phyloP scores from a whole-genome alignment of 2,113 vertebrate genomes.

The Ondatra zibethicus region DNA sequence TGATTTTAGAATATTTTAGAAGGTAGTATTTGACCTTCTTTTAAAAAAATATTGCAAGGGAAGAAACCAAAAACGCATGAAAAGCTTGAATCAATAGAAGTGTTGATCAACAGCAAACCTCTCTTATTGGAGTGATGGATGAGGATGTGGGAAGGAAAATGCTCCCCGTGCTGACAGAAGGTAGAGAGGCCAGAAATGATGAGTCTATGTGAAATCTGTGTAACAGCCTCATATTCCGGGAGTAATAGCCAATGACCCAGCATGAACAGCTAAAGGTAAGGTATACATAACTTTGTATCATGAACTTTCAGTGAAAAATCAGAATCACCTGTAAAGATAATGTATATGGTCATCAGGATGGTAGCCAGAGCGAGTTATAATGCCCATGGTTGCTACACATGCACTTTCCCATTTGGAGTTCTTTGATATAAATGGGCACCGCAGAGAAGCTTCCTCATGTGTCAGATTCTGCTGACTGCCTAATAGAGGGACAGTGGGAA shows the following conservation, averaged over 20 bases:
- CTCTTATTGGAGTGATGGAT: background rate
- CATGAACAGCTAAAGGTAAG: background rate
- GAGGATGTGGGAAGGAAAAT: background rate
- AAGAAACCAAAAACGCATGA: background rate
- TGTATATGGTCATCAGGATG: background rate
- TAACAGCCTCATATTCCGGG: background rate
- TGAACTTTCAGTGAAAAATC: background rate
- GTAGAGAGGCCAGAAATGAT: background rate
- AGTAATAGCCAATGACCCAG: background rate
- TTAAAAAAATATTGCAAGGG: background rate
- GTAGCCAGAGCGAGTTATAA: background rate
- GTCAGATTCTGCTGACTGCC: background rate
- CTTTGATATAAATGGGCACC: background rate
- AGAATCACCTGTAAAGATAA: background rate
- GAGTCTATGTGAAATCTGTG: background rate
- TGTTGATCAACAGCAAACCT: background rate
- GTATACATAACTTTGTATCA: background rate
- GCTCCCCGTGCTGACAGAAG: background rate
- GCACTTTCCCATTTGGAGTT: background rate
- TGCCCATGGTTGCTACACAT: background rate
- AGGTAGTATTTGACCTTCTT: background rate
- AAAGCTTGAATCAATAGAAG: background rate
- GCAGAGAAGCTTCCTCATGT: background rate
- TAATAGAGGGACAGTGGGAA: background rate
- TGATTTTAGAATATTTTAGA: constrained; percentile 35